These are phyloP conservation scores for Cricetomys ansorgei DNA, from an alignment of 2,113 vertebrate species.

Conservation along the genomic window DNA sequence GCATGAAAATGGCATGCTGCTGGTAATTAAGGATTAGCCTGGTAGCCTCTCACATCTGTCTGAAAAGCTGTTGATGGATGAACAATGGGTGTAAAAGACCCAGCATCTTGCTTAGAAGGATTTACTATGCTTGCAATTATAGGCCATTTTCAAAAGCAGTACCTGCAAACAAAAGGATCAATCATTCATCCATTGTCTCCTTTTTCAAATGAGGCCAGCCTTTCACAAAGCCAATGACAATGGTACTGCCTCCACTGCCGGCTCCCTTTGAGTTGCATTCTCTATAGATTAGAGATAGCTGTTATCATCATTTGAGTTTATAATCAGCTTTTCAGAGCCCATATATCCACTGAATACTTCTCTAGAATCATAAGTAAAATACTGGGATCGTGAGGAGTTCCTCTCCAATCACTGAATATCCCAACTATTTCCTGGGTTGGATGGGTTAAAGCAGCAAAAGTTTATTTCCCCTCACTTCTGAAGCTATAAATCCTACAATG, in stretches of 20 bases:
- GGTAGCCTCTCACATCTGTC: not conserved
- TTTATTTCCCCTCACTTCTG: not conserved
- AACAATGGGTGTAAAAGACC: constrained; percentile 53
- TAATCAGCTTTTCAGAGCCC: not conserved
- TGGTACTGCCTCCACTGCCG: not conserved
- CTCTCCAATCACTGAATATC: not conserved
- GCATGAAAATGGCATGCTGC: not conserved
- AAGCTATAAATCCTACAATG: not conserved
- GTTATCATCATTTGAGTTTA: not conserved
- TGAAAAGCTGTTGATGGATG: constrained; percentile 74
- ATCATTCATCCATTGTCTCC: not conserved
- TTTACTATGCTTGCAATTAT: constrained; percentile 48
- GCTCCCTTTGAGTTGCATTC: not conserved
- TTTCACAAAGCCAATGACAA: not conserved
- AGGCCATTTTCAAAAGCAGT: constrained; percentile 32
- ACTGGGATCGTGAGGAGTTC: not conserved
- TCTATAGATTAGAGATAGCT: not conserved
- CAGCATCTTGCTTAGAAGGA: constrained; percentile 7
- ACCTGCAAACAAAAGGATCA: constrained; percentile 43
- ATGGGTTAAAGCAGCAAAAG: not conserved
- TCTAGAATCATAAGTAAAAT: not conserved
- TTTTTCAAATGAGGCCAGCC: not conserved
- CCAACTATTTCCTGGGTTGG: not conserved
- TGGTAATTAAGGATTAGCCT: constrained; percentile 59
- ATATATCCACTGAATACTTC: not conserved